A percentile compares a stretch with the other conserved stretches of the same genome.
Evolutionary conservation across 1,140 invertebrate genomes (phyloP).

Genomic region (Andricus grossulariae): DNA sequence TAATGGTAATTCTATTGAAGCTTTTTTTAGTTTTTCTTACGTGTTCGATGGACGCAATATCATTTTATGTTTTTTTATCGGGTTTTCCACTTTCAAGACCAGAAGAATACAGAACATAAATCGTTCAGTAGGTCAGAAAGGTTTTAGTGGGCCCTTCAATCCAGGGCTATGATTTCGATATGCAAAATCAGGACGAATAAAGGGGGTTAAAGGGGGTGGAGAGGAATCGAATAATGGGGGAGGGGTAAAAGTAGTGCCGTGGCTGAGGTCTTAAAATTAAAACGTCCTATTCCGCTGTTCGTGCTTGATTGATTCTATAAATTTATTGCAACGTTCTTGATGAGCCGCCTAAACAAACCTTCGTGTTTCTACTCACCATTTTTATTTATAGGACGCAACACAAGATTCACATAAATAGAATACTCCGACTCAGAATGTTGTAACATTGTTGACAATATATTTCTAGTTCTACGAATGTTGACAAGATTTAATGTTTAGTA

Average conservation of each 20-base stretch:
- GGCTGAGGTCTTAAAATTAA: no score
- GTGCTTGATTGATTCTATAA: no score
- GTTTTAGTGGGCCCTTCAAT: slow-evolving; percentile 23
- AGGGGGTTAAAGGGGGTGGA: background rate
- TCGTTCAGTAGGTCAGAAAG: slow-evolving; percentile 36
- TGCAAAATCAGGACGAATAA: slow-evolving; percentile 12
- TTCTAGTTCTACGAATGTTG: slow-evolving; percentile 13
- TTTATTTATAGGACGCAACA: background rate
- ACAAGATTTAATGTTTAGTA: slow-evolving; percentile 11
- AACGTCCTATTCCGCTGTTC: background rate
- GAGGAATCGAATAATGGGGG: background rate
- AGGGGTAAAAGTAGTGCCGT: background rate
- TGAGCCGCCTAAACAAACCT: background rate
- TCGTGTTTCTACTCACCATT: background rate
- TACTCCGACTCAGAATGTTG: background rate
- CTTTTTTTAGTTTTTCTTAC: background rate
- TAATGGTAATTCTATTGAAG: no score
- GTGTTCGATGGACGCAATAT: background rate
- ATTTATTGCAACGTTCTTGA: no score
- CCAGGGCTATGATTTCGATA: slow-evolving; percentile 18
- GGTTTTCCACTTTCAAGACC: background rate
- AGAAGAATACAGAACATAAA: slow-evolving; percentile 13
- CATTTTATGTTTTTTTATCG: background rate
- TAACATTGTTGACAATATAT: slow-evolving; percentile 10
- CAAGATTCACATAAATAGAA: slow-evolving; percentile 5